These are phyloP conservation scores for Conopomorpha cramerella DNA, from an alignment of 1,140 invertebrate species.

Conservation along the genomic window DNA sequence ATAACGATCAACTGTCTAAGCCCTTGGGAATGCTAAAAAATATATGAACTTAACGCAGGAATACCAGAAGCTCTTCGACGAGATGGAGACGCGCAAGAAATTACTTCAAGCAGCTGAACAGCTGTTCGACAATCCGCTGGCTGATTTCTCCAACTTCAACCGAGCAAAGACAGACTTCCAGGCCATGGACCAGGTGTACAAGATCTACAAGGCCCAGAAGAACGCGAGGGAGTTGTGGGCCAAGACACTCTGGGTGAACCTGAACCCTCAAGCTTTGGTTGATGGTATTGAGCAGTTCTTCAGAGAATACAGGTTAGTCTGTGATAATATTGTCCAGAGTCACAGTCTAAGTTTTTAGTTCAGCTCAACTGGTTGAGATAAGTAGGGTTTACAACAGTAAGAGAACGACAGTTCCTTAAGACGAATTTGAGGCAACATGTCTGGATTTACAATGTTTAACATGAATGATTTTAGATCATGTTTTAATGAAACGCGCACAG, in stretches of 20 bases:
- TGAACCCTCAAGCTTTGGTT: slow-evolving; percentile 80
- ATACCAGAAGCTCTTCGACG: slow-evolving; percentile 69
- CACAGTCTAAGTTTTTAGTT: too few species aligned
- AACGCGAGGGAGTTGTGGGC: slow-evolving; percentile 79
- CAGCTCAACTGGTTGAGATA: too few species aligned
- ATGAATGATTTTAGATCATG: too few species aligned
- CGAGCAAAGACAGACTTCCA: slow-evolving; percentile 74
- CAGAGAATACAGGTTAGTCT: slow-evolving; percentile 72
- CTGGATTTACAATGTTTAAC: too few species aligned
- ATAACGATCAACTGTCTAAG: too few species aligned
- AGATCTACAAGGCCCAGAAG: slow-evolving; percentile 80
- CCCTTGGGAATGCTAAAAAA: too few species aligned
- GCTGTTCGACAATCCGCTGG: slow-evolving; percentile 82
- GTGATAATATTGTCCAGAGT: too few species aligned
- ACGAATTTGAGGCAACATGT: too few species aligned
- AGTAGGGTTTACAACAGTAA: too few species aligned
- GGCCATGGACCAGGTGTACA: slow-evolving; percentile 74
- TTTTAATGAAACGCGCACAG: too few species aligned
- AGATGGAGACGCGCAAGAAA: slow-evolving; percentile 68
- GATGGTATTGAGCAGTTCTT: slow-evolving; percentile 87
- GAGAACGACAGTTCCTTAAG: too few species aligned
- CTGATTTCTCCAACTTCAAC: slow-evolving; percentile 78
- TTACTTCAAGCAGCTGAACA: slow-evolving; percentile 79
- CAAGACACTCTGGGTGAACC: slow-evolving; percentile 83
- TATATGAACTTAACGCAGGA: too few species aligned